These are phyloP conservation scores for Leucoptera coffeella DNA, from an alignment of 2,888 invertebrate genomes.

Conservation along the genomic window DNA sequence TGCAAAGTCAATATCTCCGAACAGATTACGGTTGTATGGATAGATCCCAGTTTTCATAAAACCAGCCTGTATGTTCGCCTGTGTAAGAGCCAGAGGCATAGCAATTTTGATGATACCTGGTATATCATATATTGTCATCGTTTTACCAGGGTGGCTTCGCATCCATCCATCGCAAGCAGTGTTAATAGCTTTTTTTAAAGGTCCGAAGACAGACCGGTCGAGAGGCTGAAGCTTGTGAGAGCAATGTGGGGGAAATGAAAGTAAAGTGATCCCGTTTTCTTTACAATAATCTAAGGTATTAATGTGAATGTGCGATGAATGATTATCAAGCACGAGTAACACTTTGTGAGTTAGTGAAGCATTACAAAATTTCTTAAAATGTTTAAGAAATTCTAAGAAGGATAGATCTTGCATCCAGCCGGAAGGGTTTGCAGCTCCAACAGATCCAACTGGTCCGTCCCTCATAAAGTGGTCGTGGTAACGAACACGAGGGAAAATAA, in stretches of 20 bases:
- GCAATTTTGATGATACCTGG: constrained; percentile 3
- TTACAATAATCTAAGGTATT: constrained; percentile 9
- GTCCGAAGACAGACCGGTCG: constrained; percentile 6
- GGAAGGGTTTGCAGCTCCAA: constrained; percentile 7
- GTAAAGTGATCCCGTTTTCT: constrained; percentile 9
- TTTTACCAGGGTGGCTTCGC: constrained; percentile 5
- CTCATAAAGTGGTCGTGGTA: constrained; percentile 10
- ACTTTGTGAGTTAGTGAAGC: constrained; percentile 7
- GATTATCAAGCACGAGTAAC: constrained; percentile 11
- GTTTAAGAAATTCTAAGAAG: constrained; percentile 11
- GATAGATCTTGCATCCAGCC: constrained; percentile 8
- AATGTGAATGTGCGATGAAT: constrained; percentile 10
- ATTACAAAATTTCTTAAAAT: constrained; percentile 10
- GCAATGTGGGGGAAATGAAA: constrained; percentile 12
- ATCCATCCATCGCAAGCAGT: constrained; percentile 6
- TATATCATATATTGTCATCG: constrained; percentile 7
- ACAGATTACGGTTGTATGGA: constrained; percentile 2
- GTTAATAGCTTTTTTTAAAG: constrained; percentile 7
- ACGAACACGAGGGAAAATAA: constrained; percentile 11
- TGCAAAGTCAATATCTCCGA: constrained; percentile 1
- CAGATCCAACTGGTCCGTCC: constrained; percentile 10
- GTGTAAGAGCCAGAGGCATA: constrained; percentile 1
- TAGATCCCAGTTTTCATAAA: constrained; percentile 2
- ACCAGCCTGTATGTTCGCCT: constrained; percentile 1
- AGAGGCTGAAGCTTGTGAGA: constrained; percentile 11